Conservation (phyloP, 2,797 vertebrate species). For the Orestias chungarensis region DNA sequence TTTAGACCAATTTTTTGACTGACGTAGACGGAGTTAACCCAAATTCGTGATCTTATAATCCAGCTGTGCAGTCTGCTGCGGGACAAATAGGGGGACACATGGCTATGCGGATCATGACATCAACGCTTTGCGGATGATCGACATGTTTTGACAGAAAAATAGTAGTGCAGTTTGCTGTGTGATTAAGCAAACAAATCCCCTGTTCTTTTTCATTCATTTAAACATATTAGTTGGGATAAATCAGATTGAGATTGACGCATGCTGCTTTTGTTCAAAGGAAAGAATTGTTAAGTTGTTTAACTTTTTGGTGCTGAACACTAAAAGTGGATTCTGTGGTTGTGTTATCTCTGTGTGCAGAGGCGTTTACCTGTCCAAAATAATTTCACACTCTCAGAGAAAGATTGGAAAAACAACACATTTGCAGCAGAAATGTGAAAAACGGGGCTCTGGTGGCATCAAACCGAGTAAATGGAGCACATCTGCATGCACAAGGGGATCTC, state of each 20-base stretch:
- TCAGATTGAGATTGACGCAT: not conserved
- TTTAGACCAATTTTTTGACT: slow-evolving; percentile 65
- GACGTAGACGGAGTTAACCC: slow-evolving; percentile 71
- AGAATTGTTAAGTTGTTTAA: no score
- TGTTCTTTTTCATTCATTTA: not conserved
- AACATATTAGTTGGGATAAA: not conserved
- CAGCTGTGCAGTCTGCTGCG: slow-evolving; percentile 64
- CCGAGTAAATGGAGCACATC: not conserved
- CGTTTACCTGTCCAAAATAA: slow-evolving; percentile 23
- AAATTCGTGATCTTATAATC: slow-evolving; percentile 77
- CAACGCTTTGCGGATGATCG: slow-evolving; percentile 13
- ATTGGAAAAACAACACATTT: slow-evolving; percentile 7
- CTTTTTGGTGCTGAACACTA: not conserved
- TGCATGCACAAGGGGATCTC: slow-evolving; percentile 39
- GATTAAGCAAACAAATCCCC: slow-evolving; percentile 13
- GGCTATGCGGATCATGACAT: slow-evolving; percentile 39
- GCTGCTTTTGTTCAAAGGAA: not conserved
- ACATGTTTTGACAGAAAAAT: slow-evolving; percentile 30
- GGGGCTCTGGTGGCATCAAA: not conserved
- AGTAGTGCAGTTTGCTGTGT: slow-evolving; percentile 9
- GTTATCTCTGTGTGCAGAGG: slow-evolving; percentile 8
- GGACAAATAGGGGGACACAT: slow-evolving; percentile 35
- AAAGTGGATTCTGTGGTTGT: not conserved
- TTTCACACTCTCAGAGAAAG: slow-evolving; percentile 4
- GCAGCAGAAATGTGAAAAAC: not conserved